Percentiles rank a stretch among this genome's conserved stretches.
Conservation (phyloP, 2,888 invertebrate genomes). For the Oasisia sp. region DNA sequence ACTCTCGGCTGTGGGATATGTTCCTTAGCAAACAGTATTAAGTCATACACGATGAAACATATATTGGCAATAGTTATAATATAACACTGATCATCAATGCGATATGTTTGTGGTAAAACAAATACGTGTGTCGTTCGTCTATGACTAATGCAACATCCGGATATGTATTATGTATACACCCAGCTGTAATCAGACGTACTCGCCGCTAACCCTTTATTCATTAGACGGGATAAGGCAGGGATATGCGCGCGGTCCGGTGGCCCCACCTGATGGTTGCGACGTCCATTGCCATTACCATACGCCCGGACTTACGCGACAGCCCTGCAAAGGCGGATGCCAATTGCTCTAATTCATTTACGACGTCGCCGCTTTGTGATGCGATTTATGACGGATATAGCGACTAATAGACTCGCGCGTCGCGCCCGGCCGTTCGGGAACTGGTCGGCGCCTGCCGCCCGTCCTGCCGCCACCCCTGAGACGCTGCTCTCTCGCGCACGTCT, state of each 20-base stretch:
- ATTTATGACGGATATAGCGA: constrained; percentile 5
- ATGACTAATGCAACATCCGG: background rate
- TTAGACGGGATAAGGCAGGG: background rate
- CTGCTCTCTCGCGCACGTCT: background rate
- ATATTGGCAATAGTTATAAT: too few species aligned
- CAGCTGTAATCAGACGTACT: background rate
- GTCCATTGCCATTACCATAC: background rate
- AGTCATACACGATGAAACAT: too few species aligned
- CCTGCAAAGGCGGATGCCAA: background rate
- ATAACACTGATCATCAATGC: background rate
- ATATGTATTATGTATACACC: background rate
- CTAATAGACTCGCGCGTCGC: constrained; percentile 7
- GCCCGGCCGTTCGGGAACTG: background rate
- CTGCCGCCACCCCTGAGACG: background rate
- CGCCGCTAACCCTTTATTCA: background rate
- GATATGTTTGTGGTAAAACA: background rate
- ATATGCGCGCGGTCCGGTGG: background rate
- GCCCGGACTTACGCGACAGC: background rate
- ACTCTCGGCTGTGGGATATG: too few species aligned
- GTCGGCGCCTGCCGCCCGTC: background rate
- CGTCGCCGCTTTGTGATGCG: constrained; percentile 7
- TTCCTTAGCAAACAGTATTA: too few species aligned
- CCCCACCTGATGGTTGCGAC: background rate
- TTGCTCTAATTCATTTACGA: constrained; percentile 17
- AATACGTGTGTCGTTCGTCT: background rate